Evolutionary conservation across 2,797 vertebrate species (phyloP).

Genomic region (Crax fasciolata): DNA sequence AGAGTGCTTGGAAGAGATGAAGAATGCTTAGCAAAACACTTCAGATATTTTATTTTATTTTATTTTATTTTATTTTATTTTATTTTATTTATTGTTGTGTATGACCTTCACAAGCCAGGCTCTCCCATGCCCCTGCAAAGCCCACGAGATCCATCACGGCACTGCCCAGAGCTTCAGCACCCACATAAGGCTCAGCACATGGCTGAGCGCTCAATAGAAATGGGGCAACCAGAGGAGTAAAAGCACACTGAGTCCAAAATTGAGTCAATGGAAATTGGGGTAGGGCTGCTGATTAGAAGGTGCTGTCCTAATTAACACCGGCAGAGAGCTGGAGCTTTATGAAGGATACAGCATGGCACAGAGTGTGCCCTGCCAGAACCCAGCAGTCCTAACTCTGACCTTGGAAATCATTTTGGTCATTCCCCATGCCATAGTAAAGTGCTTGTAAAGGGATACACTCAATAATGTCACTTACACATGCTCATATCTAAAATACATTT

Average conservation of each 20-base stretch:
- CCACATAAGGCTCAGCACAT: background rate
- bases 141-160: background rate
- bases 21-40: background rate
- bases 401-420: background rate
- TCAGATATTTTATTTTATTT: background rate
- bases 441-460: background rate
- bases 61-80: background rate
- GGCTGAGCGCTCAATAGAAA: background rate
- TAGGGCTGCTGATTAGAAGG: conserved; percentile 16
- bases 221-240: conserved; percentile 2
- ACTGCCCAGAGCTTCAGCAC: background rate
- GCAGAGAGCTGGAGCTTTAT: background rate
- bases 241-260: conserved; percentile 34
- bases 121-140: fast-evolving
- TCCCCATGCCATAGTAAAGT: background rate
- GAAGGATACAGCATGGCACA: background rate
- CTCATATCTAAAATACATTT: background rate
- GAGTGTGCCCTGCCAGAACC: background rate
- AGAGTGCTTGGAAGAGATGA: background rate
- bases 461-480: background rate
- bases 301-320: conserved; percentile 40
- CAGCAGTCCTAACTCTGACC: conserved; percentile 36
- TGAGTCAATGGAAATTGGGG: conserved; percentile 30
- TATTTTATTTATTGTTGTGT: background rate
- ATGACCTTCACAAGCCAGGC: fast-evolving